Conservation (phyloP, 2,113 vertebrate species). For the Tretioscincus oriximinensis region DNA sequence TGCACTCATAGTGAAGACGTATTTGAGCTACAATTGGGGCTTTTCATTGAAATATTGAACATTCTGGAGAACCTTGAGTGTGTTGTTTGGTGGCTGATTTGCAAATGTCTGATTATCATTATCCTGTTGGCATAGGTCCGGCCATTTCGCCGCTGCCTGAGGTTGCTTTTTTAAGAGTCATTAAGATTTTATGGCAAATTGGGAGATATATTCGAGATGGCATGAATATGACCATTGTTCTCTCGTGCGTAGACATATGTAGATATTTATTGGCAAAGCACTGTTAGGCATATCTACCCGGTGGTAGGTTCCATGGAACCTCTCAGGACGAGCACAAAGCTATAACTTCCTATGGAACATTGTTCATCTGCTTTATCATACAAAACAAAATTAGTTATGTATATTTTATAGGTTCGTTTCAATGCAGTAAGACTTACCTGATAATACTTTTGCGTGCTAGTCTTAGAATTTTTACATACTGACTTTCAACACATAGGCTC, state of each 20-base stretch:
- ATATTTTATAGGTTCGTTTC: neutral
- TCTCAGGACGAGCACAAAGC: neutral
- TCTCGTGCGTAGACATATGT: neutral
- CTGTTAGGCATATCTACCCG: neutral
- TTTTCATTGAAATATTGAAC: conserved; percentile 68
- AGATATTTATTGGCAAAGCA: neutral
- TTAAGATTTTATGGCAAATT: conserved; percentile 48
- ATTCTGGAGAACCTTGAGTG: conserved; percentile 55
- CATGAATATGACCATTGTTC: conserved; percentile 10
- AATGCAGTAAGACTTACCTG: neutral
- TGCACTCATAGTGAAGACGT: conserved; percentile 68
- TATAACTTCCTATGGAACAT: neutral
- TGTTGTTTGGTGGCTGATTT: conserved; percentile 48
- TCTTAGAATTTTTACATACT: too few species aligned
- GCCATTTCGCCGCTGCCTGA: conserved; percentile 26
- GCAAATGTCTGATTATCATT: conserved; percentile 45
- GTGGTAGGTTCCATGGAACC: neutral
- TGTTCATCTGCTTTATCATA: neutral
- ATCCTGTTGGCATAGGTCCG: conserved; percentile 8
- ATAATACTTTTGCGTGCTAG: neutral
- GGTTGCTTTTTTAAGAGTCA: conserved; percentile 30
- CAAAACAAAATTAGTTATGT: neutral
- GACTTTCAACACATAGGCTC: too few species aligned
- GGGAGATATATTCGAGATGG: conserved; percentile 19
- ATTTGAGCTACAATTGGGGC: conserved; percentile 74